Conservation (phyloP, 2,888 invertebrate genomes). For the Drosophila anomelani region DNA sequence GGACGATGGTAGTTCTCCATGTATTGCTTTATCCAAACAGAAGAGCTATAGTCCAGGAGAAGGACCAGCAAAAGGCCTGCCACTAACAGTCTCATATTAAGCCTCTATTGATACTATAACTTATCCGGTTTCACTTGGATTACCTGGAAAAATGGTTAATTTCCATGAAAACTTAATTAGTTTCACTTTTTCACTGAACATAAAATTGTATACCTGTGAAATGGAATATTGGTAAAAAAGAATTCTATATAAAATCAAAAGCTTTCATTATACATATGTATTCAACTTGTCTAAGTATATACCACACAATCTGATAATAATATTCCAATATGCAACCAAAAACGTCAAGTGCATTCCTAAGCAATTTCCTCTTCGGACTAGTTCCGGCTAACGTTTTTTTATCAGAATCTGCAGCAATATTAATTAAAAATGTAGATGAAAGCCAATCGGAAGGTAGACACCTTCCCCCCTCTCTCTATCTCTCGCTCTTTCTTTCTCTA, state of each 20-base stretch:
- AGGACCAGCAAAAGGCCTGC: neutral
- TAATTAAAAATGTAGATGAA: conserved; percentile 51
- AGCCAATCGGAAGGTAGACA: conserved; percentile 15
- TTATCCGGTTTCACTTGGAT: neutral
- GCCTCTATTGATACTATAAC: conserved; percentile 3
- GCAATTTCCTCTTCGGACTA: neutral
- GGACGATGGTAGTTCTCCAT: conserved; percentile 54
- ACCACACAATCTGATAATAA: neutral
- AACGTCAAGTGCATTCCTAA: conserved; percentile 5
- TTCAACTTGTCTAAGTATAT: neutral
- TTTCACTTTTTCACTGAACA: conserved; percentile 3
- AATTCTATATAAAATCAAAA: neutral
- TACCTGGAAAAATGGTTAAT: neutral
- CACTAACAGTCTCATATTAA: conserved; percentile 11
- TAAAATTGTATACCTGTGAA: neutral
- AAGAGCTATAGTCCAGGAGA: neutral
- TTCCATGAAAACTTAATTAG: conserved; percentile 23
- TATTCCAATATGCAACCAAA: neutral
- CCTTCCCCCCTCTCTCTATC: neutral
- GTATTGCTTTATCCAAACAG: conserved; percentile 42
- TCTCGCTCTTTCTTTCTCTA: neutral
- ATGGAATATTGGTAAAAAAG: neutral
- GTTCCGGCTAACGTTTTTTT: neutral
- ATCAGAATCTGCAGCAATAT: conserved; percentile 15
- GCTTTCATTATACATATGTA: neutral